A percentile compares a stretch with the other conserved stretches of the same genome.
phyloP scores from a whole-genome alignment of 2,888 invertebrate genomes.

The Eilema sororculum region DNA sequence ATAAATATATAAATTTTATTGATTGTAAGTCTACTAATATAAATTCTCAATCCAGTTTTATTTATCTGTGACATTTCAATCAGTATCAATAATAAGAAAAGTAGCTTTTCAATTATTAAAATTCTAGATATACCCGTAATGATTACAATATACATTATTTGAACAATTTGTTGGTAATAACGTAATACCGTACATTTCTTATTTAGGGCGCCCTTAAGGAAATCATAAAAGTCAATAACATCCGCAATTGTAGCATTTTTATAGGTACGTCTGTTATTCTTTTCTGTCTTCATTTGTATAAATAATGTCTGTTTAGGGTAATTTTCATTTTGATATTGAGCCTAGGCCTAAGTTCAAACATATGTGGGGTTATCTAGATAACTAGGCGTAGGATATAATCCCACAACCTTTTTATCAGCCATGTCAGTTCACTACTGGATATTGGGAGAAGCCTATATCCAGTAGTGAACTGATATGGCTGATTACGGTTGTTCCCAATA shows the following conservation, averaged over 20 bases:
- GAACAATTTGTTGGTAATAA: conserved; percentile 30
- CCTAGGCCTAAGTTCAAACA: background rate
- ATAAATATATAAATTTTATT: too few species aligned
- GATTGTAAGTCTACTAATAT: too few species aligned
- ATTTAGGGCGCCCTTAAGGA: conserved; percentile 38
- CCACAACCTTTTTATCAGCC: too few species aligned
- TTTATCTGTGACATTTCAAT: too few species aligned
- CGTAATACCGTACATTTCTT: conserved; percentile 31
- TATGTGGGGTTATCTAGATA: background rate
- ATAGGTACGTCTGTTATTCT: conserved; percentile 37
- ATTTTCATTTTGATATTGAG: background rate
- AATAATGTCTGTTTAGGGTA: conserved; percentile 5
- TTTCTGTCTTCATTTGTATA: conserved; percentile 26
- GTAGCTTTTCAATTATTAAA: background rate
- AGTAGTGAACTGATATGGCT: too few species aligned
- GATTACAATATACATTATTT: conserved; percentile 24
- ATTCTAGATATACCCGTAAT: conserved; percentile 16
- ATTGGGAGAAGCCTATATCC: too few species aligned
- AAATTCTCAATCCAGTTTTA: too few species aligned
- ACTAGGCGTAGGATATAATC: too few species aligned
- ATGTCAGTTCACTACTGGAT: too few species aligned
- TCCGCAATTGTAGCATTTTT: conserved; percentile 37
- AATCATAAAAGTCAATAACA: conserved; percentile 48
- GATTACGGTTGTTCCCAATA: too few species aligned
- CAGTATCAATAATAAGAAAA: background rate